Evolutionary conservation across 2,797 vertebrate species (phyloP), one percentile per base, ranked within the genome.

Genomic region (Galaxias olidus): DNA sequence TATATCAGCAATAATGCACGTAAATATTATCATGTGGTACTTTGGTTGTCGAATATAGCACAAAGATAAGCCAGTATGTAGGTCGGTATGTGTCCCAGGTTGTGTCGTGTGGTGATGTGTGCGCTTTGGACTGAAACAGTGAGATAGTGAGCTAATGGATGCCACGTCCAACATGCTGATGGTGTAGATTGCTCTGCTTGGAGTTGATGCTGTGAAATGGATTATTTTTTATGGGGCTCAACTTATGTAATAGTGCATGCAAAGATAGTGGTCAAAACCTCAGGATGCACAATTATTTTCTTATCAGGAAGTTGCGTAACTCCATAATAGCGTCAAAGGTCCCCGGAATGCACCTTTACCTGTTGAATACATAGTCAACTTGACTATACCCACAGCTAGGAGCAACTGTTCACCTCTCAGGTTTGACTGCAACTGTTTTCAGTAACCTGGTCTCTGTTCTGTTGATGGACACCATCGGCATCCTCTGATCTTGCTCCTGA

Each of bases 1-100:
- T 30, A 8, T 9, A 2, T 1, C 1, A 1, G 1, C 10, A 52
- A 47, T 47, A 13, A 53, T 4, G 9, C 61, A 9, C 73, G 20
- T 66, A 54, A 73, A 79, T 75, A 76, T 65, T 41, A 59, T 58
- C 0, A 0, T 14, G 14, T 18, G 54, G 50, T 73, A 19, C 51
- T 9, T 46, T 15, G 30, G 3, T 30, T 30, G 30, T 30, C 30
- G 30, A 72, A 41, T 59, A 67, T 53, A n/a, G 20, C 53, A 66
- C 59, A 61, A 3, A 63, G 70, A 76, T 76, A 59, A 19, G 65
- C 9, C n/a, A 70, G 56, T 59, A 18, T 52, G 41, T 10, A 61
- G 72, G 52, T 7, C 77, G 63, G 69, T 69, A 1, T 53, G 60
- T 40, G 58, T 0, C 18, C 47, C 15, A 20, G 41, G 17, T 14